Conservation (phyloP, 1,140 invertebrate species). For the Pachyrhynchus sulphureomaculatus region DNA sequence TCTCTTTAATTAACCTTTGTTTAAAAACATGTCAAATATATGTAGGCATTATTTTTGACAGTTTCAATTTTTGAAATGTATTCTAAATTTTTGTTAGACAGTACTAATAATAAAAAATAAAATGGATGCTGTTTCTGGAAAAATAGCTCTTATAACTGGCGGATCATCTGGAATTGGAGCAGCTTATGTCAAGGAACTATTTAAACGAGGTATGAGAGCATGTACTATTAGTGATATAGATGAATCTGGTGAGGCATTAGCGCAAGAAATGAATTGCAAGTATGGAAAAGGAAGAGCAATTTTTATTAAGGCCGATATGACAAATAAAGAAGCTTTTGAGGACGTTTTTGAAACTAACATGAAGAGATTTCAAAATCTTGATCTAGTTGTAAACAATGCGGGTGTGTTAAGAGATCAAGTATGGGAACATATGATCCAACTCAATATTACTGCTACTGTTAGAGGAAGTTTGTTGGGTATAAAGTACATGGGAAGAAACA, state of each 20-base stretch:
- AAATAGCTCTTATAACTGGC: conserved; percentile 10
- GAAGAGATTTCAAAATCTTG: not conserved
- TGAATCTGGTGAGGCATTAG: not conserved
- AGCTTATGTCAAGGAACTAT: conserved; percentile 3
- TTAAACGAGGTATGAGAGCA: conserved; percentile 5
- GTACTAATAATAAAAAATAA: too few species aligned
- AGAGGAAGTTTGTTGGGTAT: conserved; percentile 50
- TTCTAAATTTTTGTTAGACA: too few species aligned
- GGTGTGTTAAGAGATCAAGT: conserved; percentile 51
- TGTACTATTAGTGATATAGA: conserved; percentile 5
- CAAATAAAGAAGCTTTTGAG: not conserved
- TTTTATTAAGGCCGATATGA: conserved; percentile 6
- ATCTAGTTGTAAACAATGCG: conserved; percentile 8
- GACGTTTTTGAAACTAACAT: not conserved
- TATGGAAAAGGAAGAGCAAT: conserved; percentile 5
- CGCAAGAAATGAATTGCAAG: conserved; percentile 1
- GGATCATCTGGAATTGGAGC: conserved; percentile 7
- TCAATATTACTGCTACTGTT: conserved; percentile 52
- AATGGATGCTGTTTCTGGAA: not conserved
- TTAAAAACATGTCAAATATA: too few species aligned
- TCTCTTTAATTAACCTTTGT: too few species aligned
- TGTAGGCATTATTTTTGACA: too few species aligned
- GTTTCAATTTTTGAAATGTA: too few species aligned
- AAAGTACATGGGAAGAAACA: conserved; percentile 52
- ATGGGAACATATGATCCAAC: conserved; percentile 52